phyloP scores from a whole-genome alignment of 2,113 vertebrate genomes.

The Pleuronectes platessa region DNA sequence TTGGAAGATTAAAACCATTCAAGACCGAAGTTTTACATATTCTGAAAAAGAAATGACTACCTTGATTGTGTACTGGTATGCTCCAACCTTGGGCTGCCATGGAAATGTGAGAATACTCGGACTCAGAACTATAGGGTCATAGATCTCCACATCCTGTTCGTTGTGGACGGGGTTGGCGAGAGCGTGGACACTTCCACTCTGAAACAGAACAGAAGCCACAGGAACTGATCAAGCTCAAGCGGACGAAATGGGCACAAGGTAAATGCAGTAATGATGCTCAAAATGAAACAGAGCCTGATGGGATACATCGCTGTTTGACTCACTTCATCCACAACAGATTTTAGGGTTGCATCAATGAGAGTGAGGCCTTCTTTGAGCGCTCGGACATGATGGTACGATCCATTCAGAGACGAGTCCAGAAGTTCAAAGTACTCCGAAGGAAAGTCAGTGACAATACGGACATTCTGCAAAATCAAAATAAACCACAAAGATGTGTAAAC shows the following conservation, averaged over 20 bases:
- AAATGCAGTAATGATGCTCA: constrained; percentile 4
- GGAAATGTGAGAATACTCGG: constrained; percentile 93
- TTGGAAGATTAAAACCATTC: neutral
- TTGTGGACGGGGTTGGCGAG: constrained; percentile 87
- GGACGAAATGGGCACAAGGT: neutral
- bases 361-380: constrained; percentile 86
- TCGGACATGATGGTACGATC: constrained; percentile 88
- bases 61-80: constrained; percentile 93
- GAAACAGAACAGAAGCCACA: constrained; percentile 49
- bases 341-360: constrained; percentile 85
- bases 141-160: constrained; percentile 95
- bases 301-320: constrained; percentile 47
- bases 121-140: constrained; percentile 88
- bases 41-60: constrained; percentile 72
- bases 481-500: neutral
- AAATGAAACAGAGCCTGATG: neutral
- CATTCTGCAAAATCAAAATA: constrained; percentile 83
- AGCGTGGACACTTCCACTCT: constrained; percentile 86
- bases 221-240: constrained; percentile 17
- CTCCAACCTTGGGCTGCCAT: constrained; percentile 94
- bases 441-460: constrained; percentile 85
- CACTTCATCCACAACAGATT: constrained; percentile 89
- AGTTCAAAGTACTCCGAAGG: constrained; percentile 88
- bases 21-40: neutral
- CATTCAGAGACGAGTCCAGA: constrained; percentile 89